Base-by-base conservation (phyloP, 2,113 vertebrate genomes). In the Sylvietta virens region DNA sequence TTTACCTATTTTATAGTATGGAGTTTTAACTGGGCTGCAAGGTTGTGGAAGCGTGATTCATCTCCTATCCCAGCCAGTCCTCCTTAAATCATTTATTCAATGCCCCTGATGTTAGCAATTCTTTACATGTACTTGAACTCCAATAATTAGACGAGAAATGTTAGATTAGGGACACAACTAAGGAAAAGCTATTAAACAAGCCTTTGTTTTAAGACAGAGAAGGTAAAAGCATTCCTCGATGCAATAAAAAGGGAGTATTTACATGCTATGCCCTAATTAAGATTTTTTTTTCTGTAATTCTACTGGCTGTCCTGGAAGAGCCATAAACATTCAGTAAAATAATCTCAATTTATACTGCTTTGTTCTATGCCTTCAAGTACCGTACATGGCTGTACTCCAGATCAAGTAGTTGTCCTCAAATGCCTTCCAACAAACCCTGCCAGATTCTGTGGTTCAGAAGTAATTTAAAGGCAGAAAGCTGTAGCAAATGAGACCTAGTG, bases 381-480 rank as follows among this genome's bases (percentile, higher is more conserved):
- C 96, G 80, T 98, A 97, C 97, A 98, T 98, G 98, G 98, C 98
- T 97, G 92, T 92, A 95, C 96, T 98, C 98, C 98, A 98, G 97
- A 98, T 83, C 97, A 98, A 98, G 97, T 96, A 97, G 98, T 97
- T 98, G 98, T 98, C 98, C 98, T 98, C 97, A 98, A 97, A 98
- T 98, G 98, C 97, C 98, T 98, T 98, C 97, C 97, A 98, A 96
- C 5, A 57, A 97, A 96, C 95, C 92, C 96, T 98, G 98, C 98
- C 98, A 98, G 98, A 98, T 95, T 98, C 97, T 97, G 97, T 97
- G 97, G 97, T 97, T 98, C 97, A 97, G 97, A 98, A 98, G 98
- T 98, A 98, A 98, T 98, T 98, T 98, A 98, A 98, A 98, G 98
- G 97, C 98, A 98, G 97, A 98, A 98, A 98, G 97, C 97, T 98